Evolutionary conservation across 92 coral and sea anemone species (phyloP).

Genomic region (Chrysogorgia sp.): DNA sequence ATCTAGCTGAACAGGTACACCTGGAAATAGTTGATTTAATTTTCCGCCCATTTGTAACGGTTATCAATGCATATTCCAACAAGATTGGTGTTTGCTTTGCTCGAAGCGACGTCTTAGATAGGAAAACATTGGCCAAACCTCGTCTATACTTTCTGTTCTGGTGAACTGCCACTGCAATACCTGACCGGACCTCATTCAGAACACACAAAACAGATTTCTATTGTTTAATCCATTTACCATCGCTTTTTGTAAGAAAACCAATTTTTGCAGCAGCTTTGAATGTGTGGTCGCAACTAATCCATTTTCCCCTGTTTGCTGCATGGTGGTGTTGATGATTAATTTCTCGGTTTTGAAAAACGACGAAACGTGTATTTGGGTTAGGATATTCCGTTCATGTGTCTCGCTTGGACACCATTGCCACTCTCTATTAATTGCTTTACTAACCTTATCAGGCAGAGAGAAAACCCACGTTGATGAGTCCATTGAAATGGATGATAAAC

Average conservation of each 20-base stretch:
- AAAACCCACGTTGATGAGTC: constrained; percentile 43
- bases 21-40: constrained; percentile 11
- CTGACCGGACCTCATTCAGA: neutral
- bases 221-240: constrained; percentile 19
- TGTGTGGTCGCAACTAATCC: constrained; percentile 44
- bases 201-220: constrained; percentile 21
- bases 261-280: constrained; percentile 44
- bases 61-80: constrained; percentile 22
- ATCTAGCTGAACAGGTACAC: constrained; percentile 16
- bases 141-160: constrained; percentile 25
- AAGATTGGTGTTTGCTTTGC: neutral
- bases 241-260: constrained; percentile 35
- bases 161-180: constrained; percentile 21
- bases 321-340: too few species aligned
- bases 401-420: constrained; percentile 10
- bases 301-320: neutral
- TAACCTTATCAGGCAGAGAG: constrained; percentile 18
- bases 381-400: too few species aligned
- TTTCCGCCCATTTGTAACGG: constrained; percentile 21
- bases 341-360: too few species aligned
- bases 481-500: constrained; percentile 36
- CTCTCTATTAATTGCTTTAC: constrained; percentile 30
- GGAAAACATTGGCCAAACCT: constrained; percentile 15
- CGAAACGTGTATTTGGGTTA: too few species aligned
- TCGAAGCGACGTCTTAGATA: neutral